Percentiles rank a stretch among this genome's conserved stretches.
These are phyloP conservation scores for Seriola aureovittata DNA, from an alignment of 2,113 vertebrate genomes.

Conservation along the genomic window DNA sequence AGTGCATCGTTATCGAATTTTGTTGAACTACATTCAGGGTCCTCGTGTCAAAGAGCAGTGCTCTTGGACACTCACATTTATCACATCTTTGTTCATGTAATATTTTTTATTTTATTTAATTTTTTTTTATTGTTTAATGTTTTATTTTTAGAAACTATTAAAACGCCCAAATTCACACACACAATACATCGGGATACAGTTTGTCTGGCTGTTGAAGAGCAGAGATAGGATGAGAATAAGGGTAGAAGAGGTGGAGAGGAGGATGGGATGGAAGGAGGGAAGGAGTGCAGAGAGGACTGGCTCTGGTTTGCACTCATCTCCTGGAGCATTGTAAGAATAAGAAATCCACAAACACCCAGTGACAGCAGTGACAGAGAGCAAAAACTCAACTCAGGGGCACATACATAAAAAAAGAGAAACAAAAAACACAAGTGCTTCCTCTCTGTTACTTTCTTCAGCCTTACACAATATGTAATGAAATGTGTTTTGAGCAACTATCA, in stretches of 20 bases:
- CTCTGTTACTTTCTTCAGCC: not conserved
- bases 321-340: not conserved
- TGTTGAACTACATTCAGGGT: not conserved
- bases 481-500: constrained; percentile 16
- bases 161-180: not conserved
- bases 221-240: not conserved
- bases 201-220: not conserved
- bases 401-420: not conserved
- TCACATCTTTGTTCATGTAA: not conserved
- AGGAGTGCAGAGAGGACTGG: not conserved
- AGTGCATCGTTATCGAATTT: not conserved
- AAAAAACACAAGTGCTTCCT: not conserved
- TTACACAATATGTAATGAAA: constrained; percentile 1
- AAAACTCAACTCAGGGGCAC: not conserved
- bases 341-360: not conserved
- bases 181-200: not conserved
- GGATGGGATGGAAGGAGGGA: not conserved
- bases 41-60: not conserved
- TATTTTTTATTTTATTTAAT: not conserved
- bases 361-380: not conserved
- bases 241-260: not conserved
- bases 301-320: not conserved
- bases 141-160: not conserved
- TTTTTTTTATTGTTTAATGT: no score
- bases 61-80: not conserved